Percentiles rank a stretch among this genome's conserved stretches.
Conservation (phyloP, 2,797 vertebrate species). For the Miichthys miiuy region DNA sequence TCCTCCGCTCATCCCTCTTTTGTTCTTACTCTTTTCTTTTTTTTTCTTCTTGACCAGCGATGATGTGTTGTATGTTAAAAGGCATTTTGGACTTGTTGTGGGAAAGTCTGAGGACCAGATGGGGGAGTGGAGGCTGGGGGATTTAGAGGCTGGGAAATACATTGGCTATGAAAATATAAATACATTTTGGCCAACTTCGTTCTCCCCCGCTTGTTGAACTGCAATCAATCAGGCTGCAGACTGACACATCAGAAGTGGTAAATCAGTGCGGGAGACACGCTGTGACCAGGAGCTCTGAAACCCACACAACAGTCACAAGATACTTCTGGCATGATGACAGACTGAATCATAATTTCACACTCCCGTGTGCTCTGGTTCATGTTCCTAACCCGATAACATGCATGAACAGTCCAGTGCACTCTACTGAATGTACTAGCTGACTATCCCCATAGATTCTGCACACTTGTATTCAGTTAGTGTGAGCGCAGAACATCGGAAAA, state of each 20-base stretch:
- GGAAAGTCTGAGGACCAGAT: constrained; percentile 83
- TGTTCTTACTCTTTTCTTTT: constrained; percentile 22
- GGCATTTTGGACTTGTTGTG: constrained; percentile 63
- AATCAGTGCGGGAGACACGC: constrained; percentile 42
- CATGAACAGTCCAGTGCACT: neutral
- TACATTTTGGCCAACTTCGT: constrained; percentile 55
- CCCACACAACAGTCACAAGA: constrained; percentile 13
- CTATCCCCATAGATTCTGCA: neutral
- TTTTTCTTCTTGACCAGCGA: constrained; percentile 35
- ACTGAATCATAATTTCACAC: neutral
- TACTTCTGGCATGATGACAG: neutral
- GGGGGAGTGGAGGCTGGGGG: constrained; percentile 62
- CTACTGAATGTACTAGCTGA: neutral
- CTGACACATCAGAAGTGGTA: constrained; percentile 49
- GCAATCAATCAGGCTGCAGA: constrained; percentile 64
- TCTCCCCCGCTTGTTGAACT: constrained; percentile 44
- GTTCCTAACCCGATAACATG: neutral
- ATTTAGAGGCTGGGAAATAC: constrained; percentile 74
- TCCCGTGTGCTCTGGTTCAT: neutral
- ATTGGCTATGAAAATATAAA: constrained; percentile 69
- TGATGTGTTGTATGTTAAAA: constrained; percentile 63
- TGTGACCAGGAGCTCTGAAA: constrained; percentile 15
- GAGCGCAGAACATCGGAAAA: neutral
- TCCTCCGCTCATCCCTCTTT: neutral
- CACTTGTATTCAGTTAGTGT: neutral